Base-by-base conservation (phyloP, 1,140 invertebrate genomes). In the Semibalanus balanoides region DNA sequence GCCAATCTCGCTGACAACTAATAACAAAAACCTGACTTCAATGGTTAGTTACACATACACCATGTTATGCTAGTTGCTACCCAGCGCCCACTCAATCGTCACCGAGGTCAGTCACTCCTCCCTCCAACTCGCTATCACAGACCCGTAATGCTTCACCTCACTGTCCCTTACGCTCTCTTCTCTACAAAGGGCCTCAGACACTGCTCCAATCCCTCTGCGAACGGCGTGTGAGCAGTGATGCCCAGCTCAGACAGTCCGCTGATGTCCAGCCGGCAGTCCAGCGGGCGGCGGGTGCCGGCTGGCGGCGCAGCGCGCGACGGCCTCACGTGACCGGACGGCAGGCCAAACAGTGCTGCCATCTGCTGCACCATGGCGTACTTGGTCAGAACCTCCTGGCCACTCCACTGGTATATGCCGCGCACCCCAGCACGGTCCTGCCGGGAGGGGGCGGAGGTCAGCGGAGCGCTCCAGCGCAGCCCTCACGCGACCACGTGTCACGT, bases 321-420 rank as follows among this genome's bases (percentile, higher is more conserved):
- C 14, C 74, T 77, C n/a, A 86, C 79, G 77, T 87, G 86, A 31
- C 81, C 78, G 70, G 80, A 80, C 7, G 83, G 77, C 3, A 87
- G 75, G 11, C 80, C 78, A 77, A 87, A 87, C 14, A 82, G 79
- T 30, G 83, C 78, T 7, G 85, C 84, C 82, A 88, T 88, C 9
- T 81, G 80, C 74, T 84, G 35, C 11, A 84, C 82, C 87, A 88
- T 88, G 74, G 85, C 83, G 81, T 86, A 88, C 78, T 88, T 88
- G 27, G 87, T 88, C 80, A 87, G 83, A 27, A 81, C 79, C 81
- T 88, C 86, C 76, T 82, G 78, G 5, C 86, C 86, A 81, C 83
- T 84, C 84, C 85, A 88, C 72, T 88, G 87, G 79, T 83, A 88
- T 30, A 86, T 83, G 31, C 86, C 86, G 75, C 76, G 71, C 30